A percentile compares a stretch with the other conserved stretches of the same genome.
Conservation (phyloP, 2,797 vertebrate species). For the Brachymystax lenok region DNA sequence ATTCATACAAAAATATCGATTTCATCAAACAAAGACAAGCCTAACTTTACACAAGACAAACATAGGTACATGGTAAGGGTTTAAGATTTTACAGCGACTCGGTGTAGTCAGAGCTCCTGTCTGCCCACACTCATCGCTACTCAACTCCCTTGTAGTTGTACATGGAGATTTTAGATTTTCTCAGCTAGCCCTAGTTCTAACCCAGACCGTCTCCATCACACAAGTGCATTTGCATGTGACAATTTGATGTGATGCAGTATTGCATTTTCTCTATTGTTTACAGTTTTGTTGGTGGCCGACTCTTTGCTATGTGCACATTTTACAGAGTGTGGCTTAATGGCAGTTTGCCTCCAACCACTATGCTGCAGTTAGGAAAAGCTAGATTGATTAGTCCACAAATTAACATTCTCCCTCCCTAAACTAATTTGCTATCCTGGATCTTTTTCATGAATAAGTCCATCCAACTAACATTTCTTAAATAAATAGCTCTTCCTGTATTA, state of each 20-base stretch:
- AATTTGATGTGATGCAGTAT: not conserved
- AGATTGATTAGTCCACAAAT: conserved; percentile 66
- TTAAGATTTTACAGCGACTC: no score
- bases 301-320: not conserved
- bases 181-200: not conserved
- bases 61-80: no score
- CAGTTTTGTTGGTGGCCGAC: not conserved
- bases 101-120: no score
- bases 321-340: no score
- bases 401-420: conserved; percentile 74
- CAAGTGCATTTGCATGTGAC: not conserved
- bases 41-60: no score
- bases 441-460: conserved; percentile 69
- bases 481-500: conserved; percentile 74
- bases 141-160: no score
- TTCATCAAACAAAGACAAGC: no score
- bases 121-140: no score
- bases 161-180: no score
- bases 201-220: not conserved
- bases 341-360: conserved; percentile 47
- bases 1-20: no score
- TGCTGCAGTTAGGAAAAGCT: conserved; percentile 32
- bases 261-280: not conserved
- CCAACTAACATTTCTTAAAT: conserved; percentile 75
- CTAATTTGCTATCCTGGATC: conserved; percentile 75